These are phyloP conservation scores for Eulithis testata DNA, from an alignment of 2,888 invertebrate genomes.

Conservation along the genomic window DNA sequence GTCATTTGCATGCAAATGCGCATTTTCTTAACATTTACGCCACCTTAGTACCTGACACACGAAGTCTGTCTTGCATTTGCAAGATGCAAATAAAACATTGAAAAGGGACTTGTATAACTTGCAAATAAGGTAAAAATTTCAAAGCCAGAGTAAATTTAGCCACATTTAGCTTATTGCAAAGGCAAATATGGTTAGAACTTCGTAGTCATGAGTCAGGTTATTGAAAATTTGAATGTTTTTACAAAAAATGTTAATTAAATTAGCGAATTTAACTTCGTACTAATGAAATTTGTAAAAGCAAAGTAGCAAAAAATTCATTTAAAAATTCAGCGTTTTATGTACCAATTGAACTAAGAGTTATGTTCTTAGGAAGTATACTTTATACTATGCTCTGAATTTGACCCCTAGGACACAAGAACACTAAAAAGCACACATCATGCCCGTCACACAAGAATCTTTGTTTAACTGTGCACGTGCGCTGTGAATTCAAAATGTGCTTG, in stretches of 20 bases:
- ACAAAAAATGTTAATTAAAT: no score
- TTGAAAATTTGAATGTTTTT: neutral
- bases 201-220: neutral
- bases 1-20: constrained; percentile 25
- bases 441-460: constrained; percentile 24
- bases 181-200: neutral
- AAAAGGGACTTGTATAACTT: neutral
- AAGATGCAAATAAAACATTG: neutral
- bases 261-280: no score
- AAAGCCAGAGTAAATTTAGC: neutral
- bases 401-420: constrained; percentile 14
- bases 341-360: no score
- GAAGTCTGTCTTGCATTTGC: constrained; percentile 11
- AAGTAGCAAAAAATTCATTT: no score
- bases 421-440: constrained; percentile 22
- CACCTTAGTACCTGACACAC: constrained; percentile 15
- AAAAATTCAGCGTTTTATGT: no score
- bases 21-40: constrained; percentile 27
- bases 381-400: constrained; percentile 12
- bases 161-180: constrained; percentile 1
- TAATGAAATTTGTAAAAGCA: no score
- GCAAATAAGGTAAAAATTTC: constrained; percentile 1
- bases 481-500: constrained; percentile 29
- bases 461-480: constrained; percentile 20
- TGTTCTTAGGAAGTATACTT: neutral